phyloP scores from a whole-genome alignment of 1,140 invertebrate species.

The Camponotus vicinus region DNA sequence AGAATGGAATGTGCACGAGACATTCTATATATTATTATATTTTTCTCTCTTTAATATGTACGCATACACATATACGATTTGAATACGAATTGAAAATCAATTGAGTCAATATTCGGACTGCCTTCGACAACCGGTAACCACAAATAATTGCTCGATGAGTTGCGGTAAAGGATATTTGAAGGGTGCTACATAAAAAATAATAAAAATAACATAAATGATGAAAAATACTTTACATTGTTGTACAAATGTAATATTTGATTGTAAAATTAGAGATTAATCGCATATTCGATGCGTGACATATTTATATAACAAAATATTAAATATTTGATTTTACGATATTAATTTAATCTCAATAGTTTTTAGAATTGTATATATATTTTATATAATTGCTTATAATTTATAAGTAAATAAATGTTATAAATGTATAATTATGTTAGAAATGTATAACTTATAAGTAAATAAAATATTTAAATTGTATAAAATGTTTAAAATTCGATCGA shows the following conservation, averaged over 20 bases:
- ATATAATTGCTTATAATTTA: not conserved
- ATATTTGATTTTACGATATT: slow-evolving; percentile 1
- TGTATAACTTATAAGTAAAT: slow-evolving; percentile 3
- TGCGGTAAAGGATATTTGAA: slow-evolving; percentile 8
- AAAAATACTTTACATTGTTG: slow-evolving; percentile 1
- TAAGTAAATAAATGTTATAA: not conserved
- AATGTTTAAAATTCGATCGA: not conserved
- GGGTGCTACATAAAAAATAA: slow-evolving; percentile 27
- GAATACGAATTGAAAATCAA: slow-evolving; percentile 26
- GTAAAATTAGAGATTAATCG: not conserved
- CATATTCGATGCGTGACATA: too few species aligned
- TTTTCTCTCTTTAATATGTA: not conserved
- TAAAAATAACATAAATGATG: slow-evolving; percentile 23
- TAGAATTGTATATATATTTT: not conserved
- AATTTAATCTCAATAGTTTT: not conserved
- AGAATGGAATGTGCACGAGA: not conserved
- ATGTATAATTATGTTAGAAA: not conserved
- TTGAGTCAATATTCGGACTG: not conserved
- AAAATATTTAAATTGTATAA: not conserved
- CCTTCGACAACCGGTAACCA: not conserved
- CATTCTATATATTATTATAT: not conserved
- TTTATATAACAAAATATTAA: not conserved
- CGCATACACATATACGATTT: not conserved
- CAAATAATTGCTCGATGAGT: slow-evolving; percentile 33
- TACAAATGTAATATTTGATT: slow-evolving; percentile 14